These are phyloP conservation scores for Corythornis vintsioides DNA, from an alignment of 2,113 vertebrate genomes.

Conservation along the genomic window DNA sequence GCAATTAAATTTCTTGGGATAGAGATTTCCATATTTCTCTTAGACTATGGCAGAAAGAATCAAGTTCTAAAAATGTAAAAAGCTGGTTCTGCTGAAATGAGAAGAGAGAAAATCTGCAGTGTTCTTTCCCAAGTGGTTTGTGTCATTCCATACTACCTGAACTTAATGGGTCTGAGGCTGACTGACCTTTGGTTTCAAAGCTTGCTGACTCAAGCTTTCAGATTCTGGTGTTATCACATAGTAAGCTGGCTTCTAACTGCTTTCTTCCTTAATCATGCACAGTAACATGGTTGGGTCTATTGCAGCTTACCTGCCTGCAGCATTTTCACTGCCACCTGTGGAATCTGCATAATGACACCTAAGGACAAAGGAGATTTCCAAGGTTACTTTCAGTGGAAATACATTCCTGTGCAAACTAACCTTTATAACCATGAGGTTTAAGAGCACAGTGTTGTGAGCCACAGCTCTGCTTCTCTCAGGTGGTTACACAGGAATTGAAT, in stretches of 20 bases:
- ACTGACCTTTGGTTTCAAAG: slow-evolving; percentile 16
- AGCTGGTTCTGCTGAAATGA: not conserved
- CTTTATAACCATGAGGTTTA: not conserved
- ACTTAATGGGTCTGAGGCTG: not conserved
- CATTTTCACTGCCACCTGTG: not conserved
- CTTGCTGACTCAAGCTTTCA: not conserved
- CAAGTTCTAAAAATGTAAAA: not conserved
- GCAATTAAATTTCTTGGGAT: not conserved
- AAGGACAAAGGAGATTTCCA: not conserved
- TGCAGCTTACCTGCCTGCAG: not conserved
- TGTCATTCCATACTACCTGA: not conserved
- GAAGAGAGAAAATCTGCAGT: not conserved
- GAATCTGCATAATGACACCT: not conserved
- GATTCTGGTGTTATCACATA: not conserved
- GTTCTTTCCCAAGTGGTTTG: not conserved
- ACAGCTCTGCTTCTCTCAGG: not conserved
- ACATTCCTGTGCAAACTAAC: not conserved
- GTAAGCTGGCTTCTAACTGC: not conserved
- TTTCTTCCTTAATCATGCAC: not conserved
- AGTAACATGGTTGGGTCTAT: not conserved
- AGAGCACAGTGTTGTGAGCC: not conserved
- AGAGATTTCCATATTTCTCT: not conserved
- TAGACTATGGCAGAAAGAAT: not conserved
- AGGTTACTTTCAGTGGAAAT: not conserved
- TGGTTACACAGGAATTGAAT: not conserved